A percentile compares a stretch with the other conserved stretches of the same genome.
phyloP scores from a whole-genome alignment of 2,888 invertebrate species.

The Dolichomitus sp. region DNA sequence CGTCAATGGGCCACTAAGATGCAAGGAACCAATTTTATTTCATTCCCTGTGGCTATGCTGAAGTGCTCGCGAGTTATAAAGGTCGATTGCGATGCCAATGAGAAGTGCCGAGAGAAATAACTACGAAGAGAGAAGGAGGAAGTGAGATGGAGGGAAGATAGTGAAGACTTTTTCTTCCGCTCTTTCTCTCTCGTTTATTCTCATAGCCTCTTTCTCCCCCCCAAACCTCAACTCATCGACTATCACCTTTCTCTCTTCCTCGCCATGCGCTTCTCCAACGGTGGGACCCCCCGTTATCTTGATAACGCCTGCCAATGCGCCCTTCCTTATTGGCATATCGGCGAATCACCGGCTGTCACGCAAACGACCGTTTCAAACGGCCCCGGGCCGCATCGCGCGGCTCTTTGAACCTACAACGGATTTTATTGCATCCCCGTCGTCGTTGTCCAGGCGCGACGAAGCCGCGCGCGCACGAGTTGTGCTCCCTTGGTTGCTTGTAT shows the following conservation, averaged over 20 bases:
- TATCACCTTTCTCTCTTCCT: slow-evolving; percentile 1
- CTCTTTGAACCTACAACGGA: slow-evolving; percentile 68
- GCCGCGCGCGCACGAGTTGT: slow-evolving; percentile 14
- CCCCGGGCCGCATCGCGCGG: slow-evolving; percentile 61
- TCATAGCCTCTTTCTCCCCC: background rate
- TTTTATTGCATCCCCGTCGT: slow-evolving; percentile 69
- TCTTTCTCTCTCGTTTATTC: background rate
- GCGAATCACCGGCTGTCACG: slow-evolving; percentile 73
- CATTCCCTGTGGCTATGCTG: slow-evolving; percentile 15
- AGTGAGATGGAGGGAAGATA: slow-evolving; percentile 5
- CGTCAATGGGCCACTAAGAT: slow-evolving; percentile 49
- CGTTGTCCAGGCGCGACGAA: slow-evolving; percentile 44
- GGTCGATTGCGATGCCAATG: slow-evolving; percentile 28
- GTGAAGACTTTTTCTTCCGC: slow-evolving; percentile 1
- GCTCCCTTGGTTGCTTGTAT: slow-evolving; percentile 38
- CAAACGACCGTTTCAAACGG: slow-evolving; percentile 66
- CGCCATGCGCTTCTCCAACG: slow-evolving; percentile 14
- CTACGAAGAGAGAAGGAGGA: background rate
- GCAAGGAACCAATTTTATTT: slow-evolving; percentile 50
- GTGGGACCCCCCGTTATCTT: slow-evolving; percentile 57
- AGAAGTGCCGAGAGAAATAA: background rate
- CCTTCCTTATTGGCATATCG: slow-evolving; percentile 79
- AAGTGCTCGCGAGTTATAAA: slow-evolving; percentile 25
- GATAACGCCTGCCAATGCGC: slow-evolving; percentile 68
- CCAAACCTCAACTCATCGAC: slow-evolving; percentile 20